These are phyloP conservation scores for Ibidorhyncha struthersii DNA, from an alignment of 2,113 vertebrate species.

Conservation along the genomic window DNA sequence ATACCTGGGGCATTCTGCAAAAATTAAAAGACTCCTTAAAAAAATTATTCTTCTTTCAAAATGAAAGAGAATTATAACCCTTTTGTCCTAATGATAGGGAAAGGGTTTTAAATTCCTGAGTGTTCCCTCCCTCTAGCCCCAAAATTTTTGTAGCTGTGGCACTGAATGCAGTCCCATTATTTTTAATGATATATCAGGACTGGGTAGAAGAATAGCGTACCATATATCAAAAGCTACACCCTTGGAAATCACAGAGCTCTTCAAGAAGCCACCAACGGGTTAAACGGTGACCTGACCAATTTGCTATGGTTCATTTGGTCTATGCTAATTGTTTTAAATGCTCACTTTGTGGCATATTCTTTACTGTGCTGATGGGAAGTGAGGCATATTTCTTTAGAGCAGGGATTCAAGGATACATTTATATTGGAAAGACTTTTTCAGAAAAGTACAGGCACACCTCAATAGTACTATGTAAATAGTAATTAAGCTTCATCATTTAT, in stretches of 20 bases:
- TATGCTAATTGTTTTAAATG: constrained; percentile 69
- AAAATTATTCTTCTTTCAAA: constrained; percentile 33
- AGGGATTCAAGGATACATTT: constrained; percentile 19
- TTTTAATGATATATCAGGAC: constrained; percentile 63
- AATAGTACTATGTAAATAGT: background rate
- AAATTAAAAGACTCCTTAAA: constrained; percentile 55
- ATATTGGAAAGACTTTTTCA: constrained; percentile 11
- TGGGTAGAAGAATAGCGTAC: constrained; percentile 45
- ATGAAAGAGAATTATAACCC: constrained; percentile 60
- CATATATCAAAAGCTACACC: constrained; percentile 32
- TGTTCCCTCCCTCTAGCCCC: constrained; percentile 37
- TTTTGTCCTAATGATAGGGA: constrained; percentile 64
- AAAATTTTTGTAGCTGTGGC: constrained; percentile 41
- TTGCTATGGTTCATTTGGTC: constrained; percentile 57
- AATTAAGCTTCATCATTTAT: constrained; percentile 45
- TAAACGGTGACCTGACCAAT: constrained; percentile 49
- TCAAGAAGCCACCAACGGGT: constrained; percentile 50
- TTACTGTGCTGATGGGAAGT: constrained; percentile 37
- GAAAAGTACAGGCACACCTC: constrained; percentile 6
- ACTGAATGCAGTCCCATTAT: constrained; percentile 58
- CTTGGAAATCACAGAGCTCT: constrained; percentile 49
- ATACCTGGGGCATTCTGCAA: constrained; percentile 43
- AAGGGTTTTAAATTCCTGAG: constrained; percentile 46
- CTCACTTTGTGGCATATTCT: constrained; percentile 54
- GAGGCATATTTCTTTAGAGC: constrained; percentile 32